Percentiles rank a stretch among this genome's conserved stretches.
phyloP scores from a whole-genome alignment of 2,888 invertebrate species.

The Dorcus parallelipipedus region DNA sequence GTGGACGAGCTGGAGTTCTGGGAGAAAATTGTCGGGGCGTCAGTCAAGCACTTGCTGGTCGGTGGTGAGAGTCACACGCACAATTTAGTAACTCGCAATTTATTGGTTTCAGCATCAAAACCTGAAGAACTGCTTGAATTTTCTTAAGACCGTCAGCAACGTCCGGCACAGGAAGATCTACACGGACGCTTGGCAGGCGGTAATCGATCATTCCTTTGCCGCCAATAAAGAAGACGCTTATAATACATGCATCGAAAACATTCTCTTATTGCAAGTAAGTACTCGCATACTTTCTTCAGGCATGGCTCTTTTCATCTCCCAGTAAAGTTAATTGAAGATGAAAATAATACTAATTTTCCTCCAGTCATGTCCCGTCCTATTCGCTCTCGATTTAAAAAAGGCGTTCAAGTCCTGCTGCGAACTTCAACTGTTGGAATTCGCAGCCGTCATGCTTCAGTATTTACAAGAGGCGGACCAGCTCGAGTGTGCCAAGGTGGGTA shows the following conservation, averaged over 20 bases:
- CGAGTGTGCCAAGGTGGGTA: no score
- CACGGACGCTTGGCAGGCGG: constrained; percentile 38
- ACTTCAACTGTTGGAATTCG: constrained; percentile 29
- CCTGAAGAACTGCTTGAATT: constrained; percentile 34
- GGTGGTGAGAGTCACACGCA: constrained; percentile 7
- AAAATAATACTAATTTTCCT: constrained; percentile 8
- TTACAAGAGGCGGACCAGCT: constrained; percentile 8
- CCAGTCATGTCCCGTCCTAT: constrained; percentile 40
- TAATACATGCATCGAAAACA: constrained; percentile 28
- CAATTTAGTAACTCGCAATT: neutral
- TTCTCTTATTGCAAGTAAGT: constrained; percentile 36
- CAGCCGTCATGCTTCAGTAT: constrained; percentile 35
- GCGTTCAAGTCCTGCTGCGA: constrained; percentile 31
- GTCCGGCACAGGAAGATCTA: constrained; percentile 32
- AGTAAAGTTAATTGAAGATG: no score
- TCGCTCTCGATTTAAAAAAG: constrained; percentile 34
- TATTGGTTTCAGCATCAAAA: constrained; percentile 32
- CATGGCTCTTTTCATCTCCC: no score
- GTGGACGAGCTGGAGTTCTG: constrained; percentile 31
- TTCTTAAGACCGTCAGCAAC: constrained; percentile 28
- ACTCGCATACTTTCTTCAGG: no score
- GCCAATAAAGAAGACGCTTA: constrained; percentile 21
- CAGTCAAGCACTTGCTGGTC: constrained; percentile 35
- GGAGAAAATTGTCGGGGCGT: constrained; percentile 24
- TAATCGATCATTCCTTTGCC: constrained; percentile 34